Percentiles rank a stretch among this genome's conserved stretches.
These are phyloP conservation scores for Sebastes diploproa DNA, from an alignment of 2,797 vertebrate genomes.

Conservation along the genomic window DNA sequence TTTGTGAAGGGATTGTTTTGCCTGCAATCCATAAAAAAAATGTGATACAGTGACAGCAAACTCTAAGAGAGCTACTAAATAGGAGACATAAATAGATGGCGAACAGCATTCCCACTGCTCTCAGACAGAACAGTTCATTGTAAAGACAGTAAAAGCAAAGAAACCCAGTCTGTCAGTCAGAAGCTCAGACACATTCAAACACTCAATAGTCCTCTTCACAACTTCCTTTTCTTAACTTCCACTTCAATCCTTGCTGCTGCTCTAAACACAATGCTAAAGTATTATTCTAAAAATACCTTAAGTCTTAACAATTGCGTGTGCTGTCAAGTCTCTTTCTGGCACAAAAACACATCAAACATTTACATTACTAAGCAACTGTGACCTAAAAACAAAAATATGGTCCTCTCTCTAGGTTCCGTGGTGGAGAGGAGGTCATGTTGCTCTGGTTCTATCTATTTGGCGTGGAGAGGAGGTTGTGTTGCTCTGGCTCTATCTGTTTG, in stretches of 20 bases:
- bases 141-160: slow-evolving; percentile 2
- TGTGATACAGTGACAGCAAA: neutral
- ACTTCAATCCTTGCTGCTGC: neutral
- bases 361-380: no score
- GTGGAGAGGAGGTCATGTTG: no score
- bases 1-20: neutral
- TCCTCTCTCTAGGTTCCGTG: no score
- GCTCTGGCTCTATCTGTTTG: no score
- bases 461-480: no score
- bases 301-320: neutral
- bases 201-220: slow-evolving; percentile 7
- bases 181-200: neutral
- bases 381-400: no score
- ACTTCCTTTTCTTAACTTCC: neutral
- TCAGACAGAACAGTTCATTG: slow-evolving; percentile 1
- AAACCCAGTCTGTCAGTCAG: neutral
- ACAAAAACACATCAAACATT: neutral
- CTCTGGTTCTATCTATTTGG: no score
- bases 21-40: neutral
- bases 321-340: neutral
- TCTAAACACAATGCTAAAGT: neutral
- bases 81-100: neutral
- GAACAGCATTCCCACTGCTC: neutral
- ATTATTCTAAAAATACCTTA: neutral
- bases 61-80: no score